These are phyloP conservation scores for Tuta absoluta DNA, from an alignment of 2,888 invertebrate species.

Conservation along the genomic window DNA sequence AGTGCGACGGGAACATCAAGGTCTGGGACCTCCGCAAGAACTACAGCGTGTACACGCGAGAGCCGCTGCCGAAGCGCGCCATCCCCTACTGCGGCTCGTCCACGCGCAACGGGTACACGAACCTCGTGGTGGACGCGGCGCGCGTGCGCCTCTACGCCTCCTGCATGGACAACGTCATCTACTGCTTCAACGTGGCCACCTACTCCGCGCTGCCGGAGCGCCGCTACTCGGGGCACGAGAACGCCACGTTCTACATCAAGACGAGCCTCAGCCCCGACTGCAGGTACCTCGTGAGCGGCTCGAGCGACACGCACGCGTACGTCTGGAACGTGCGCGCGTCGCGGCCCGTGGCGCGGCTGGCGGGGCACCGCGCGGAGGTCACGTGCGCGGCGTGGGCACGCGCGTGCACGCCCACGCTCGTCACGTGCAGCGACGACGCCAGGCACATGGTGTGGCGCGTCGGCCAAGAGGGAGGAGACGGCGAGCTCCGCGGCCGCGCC, in stretches of 20 bases:
- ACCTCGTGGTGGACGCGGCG: slow-evolving; percentile 87
- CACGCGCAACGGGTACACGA: slow-evolving; percentile 87
- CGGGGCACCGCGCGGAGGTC: slow-evolving; percentile 92
- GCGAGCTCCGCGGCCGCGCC: slow-evolving; percentile 62
- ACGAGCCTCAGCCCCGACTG: slow-evolving; percentile 90
- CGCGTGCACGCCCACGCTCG: slow-evolving; percentile 77
- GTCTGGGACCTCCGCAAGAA: slow-evolving; percentile 93
- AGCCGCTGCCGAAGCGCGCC: slow-evolving; percentile 86
- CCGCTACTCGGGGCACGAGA: slow-evolving; percentile 87
- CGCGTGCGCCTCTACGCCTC: slow-evolving; percentile 88
- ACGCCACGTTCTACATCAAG: slow-evolving; percentile 92
- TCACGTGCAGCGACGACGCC: slow-evolving; percentile 93
- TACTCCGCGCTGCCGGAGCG: slow-evolving; percentile 84
- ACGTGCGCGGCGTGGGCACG: slow-evolving; percentile 92
- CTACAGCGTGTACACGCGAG: slow-evolving; percentile 85
- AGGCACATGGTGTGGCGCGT: slow-evolving; percentile 89
- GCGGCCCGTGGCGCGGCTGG: slow-evolving; percentile 84
- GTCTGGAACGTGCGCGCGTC: slow-evolving; percentile 88
- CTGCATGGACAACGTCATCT: slow-evolving; percentile 93
- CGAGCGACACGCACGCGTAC: slow-evolving; percentile 92
- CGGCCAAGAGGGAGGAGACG: slow-evolving; percentile 68
- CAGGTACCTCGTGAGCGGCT: slow-evolving; percentile 91
- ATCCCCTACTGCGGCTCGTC: slow-evolving; percentile 88
- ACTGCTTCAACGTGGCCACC: slow-evolving; percentile 89
- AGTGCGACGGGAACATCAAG: slow-evolving; percentile 92